phyloP scores from a whole-genome alignment of 2,113 vertebrate genomes.

The Saguinus imperator region DNA sequence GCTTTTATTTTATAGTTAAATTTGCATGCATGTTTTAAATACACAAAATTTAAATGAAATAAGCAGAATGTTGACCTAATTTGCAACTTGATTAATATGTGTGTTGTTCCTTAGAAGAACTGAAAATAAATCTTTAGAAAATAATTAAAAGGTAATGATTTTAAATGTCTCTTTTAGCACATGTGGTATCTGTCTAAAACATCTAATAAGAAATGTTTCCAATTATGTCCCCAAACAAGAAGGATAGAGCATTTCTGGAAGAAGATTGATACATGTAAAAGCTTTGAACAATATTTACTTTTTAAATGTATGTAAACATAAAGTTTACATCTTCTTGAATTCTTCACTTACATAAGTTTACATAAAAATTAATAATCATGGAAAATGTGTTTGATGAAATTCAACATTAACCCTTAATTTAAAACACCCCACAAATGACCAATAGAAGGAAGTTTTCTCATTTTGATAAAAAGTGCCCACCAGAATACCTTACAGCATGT shows the following conservation, averaged over 20 bases:
- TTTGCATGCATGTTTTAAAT: slow-evolving; percentile 60
- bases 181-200: not conserved
- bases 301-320: not conserved
- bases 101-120: slow-evolving; percentile 38
- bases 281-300: not conserved
- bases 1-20: slow-evolving; percentile 66
- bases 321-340: slow-evolving; percentile 4
- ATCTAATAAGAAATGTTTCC: not conserved
- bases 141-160: slow-evolving; percentile 29
- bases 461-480: not conserved
- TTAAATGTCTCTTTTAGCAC: slow-evolving; percentile 15
- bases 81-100: slow-evolving; percentile 57
- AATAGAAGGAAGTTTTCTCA: not conserved
- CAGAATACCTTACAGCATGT: not conserved
- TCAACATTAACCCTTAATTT: not conserved
- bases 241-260: not conserved
- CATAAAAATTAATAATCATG: not conserved
- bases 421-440: not conserved
- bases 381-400: slow-evolving; percentile 24
- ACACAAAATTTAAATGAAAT: slow-evolving; percentile 42
- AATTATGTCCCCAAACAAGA: not conserved
- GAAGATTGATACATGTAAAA: not conserved
- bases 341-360: not conserved
- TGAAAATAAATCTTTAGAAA: slow-evolving; percentile 57
- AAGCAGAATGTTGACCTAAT: slow-evolving; percentile 47